These are phyloP conservation scores for Microctonus brassicae DNA, from an alignment of 2,888 invertebrate genomes.

Conservation along the genomic window DNA sequence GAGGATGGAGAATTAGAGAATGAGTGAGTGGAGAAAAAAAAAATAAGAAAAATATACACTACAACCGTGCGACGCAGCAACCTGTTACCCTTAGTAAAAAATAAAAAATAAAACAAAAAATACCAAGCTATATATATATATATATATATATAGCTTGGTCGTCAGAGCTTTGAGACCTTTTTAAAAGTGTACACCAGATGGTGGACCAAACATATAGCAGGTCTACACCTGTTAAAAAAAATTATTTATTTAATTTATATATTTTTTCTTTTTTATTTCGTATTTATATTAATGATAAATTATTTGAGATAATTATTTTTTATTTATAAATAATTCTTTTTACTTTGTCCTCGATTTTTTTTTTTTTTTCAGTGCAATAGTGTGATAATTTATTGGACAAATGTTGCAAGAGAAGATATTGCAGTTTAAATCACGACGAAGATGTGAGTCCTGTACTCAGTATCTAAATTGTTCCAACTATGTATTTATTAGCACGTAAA, in stretches of 20 bases:
- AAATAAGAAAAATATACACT: conserved; percentile 4
- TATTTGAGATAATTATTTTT: background rate
- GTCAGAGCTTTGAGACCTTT: conserved; percentile 36
- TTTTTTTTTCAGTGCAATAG: no score
- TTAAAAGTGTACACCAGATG: conserved; percentile 60
- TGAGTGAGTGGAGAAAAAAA: conserved; percentile 13
- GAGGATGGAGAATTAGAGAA: conserved; percentile 16
- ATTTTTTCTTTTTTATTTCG: background rate
- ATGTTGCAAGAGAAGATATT: background rate
- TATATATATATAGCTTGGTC: conserved; percentile 9
- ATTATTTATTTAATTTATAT: background rate
- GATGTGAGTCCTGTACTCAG: conserved; percentile 40
- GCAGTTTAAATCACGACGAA: conserved; percentile 39
- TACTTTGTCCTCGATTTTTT: background rate
- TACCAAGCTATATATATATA: background rate
- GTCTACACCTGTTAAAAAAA: conserved; percentile 48
- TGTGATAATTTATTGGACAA: background rate
- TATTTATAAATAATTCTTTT: background rate
- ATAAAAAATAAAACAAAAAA: background rate
- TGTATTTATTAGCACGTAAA: conserved; percentile 54
- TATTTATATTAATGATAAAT: background rate
- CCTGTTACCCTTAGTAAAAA: conserved; percentile 53
- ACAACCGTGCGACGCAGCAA: conserved; percentile 42
- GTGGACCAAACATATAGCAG: conserved; percentile 42
- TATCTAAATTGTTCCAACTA: conserved; percentile 55